These are phyloP conservation scores for Cryptus viduatorius DNA, from an alignment of 2,888 invertebrate species.

Conservation along the genomic window DNA sequence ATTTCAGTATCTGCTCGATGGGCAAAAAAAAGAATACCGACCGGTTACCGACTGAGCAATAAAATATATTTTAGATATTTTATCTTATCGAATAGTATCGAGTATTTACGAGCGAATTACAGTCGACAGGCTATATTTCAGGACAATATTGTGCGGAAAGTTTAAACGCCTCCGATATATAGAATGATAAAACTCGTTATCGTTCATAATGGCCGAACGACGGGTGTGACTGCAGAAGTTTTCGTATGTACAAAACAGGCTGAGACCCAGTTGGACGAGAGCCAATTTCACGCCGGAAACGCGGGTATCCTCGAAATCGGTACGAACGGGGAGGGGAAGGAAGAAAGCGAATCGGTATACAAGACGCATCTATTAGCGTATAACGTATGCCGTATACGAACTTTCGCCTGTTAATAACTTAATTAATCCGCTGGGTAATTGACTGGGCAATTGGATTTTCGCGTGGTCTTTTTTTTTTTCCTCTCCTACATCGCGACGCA, in stretches of 20 bases:
- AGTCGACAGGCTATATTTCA: background rate
- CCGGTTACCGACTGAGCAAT: background rate
- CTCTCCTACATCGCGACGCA: background rate
- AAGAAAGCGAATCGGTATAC: slow-evolving; percentile 65
- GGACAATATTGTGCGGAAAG: background rate
- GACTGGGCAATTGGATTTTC: slow-evolving; percentile 34
- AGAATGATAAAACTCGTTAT: slow-evolving; percentile 51
- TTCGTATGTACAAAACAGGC: slow-evolving; percentile 29
- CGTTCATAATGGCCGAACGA: slow-evolving; percentile 30
- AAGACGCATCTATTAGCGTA: slow-evolving; percentile 37
- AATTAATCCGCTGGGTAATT: slow-evolving; percentile 63
- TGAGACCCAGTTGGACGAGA: slow-evolving; percentile 61
- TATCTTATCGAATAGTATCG: background rate
- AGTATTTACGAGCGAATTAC: background rate
- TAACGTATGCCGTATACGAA: slow-evolving; percentile 17
- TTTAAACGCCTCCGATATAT: background rate
- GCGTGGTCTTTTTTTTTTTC: background rate
- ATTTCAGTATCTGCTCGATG: no score
- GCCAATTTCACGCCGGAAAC: slow-evolving; percentile 64
- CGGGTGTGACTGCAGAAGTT: slow-evolving; percentile 4
- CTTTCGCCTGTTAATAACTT: slow-evolving; percentile 64
- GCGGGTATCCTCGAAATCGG: slow-evolving; percentile 60
- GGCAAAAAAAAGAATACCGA: background rate
- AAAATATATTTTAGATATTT: background rate
- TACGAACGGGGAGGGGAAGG: slow-evolving; percentile 34